Evolutionary conservation across 30 jellyfish, hydroid and myxozoan species (phyloP).

Genomic region (Catostylus mosaicus): DNA sequence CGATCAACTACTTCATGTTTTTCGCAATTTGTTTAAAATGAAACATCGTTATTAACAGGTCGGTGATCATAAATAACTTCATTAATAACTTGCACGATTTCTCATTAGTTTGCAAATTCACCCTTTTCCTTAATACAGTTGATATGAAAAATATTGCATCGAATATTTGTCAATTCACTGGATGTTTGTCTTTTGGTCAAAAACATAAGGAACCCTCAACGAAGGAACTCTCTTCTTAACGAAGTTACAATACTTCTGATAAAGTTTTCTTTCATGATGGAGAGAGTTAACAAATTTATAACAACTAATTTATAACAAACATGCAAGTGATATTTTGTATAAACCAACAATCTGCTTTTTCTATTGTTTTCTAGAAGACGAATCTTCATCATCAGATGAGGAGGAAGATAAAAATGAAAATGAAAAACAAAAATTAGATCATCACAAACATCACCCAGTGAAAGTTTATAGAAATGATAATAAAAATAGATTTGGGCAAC

Average conservation of each 20-base stretch:
- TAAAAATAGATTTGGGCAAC: slow-evolving; percentile 57
- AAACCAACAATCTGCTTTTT: neutral
- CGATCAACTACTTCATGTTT: too few relatives aligned
- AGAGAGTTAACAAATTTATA: too few relatives aligned
- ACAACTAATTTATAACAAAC: too few relatives aligned
- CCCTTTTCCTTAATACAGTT: too few relatives aligned
- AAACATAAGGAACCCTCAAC: neutral
- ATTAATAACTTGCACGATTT: too few relatives aligned
- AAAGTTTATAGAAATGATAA: slow-evolving; percentile 26
- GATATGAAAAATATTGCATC: neutral
- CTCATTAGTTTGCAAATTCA: too few relatives aligned
- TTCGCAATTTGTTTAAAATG: too few relatives aligned
- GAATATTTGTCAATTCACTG: neutral
- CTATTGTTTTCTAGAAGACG: slow-evolving; percentile 20
- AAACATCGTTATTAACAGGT: too few relatives aligned
- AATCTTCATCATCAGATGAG: slow-evolving; percentile 42
- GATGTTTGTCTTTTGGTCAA: neutral
- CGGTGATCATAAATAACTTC: too few relatives aligned
- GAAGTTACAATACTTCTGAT: neutral
- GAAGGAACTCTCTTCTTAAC: too few relatives aligned
- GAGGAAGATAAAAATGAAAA: slow-evolving; percentile 13
- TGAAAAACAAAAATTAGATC: slow-evolving; percentile 46
- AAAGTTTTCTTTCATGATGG: neutral
- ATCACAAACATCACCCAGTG: slow-evolving; percentile 41
- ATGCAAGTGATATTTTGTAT: too few relatives aligned